Conservation (phyloP, 1,140 invertebrate genomes). For the Dreissena rostriformis region DNA sequence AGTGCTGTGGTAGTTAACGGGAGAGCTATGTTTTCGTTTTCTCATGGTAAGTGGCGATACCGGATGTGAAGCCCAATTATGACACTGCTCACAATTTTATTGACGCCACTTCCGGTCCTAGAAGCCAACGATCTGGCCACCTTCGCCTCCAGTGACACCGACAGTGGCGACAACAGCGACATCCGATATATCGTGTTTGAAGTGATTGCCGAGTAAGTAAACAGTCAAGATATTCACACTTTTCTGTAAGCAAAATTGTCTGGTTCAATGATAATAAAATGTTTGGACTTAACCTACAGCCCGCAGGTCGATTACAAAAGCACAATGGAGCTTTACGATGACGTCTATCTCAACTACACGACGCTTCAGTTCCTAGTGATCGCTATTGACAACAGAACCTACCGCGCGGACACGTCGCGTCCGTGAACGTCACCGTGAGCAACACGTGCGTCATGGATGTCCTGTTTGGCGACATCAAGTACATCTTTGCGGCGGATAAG, state of each 20-base stretch:
- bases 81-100: slow-evolving; percentile 25
- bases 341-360: slow-evolving; percentile 60
- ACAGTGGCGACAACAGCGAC: slow-evolving; percentile 61
- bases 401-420: slow-evolving; percentile 52
- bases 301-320: slow-evolving; percentile 58
- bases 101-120: slow-evolving; percentile 62
- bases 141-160: slow-evolving; percentile 58
- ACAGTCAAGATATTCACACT: background rate
- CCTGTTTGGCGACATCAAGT: slow-evolving; percentile 57
- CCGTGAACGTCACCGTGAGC: slow-evolving; percentile 56
- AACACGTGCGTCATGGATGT: slow-evolving; percentile 66
- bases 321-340: slow-evolving; percentile 53
- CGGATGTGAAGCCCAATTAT: slow-evolving; percentile 65
- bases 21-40: no score
- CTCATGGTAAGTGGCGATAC: slow-evolving; percentile 54
- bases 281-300: slow-evolving; percentile 26
- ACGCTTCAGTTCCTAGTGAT: slow-evolving; percentile 59
- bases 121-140: slow-evolving; percentile 35
- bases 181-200: slow-evolving; percentile 52
- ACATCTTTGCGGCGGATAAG: slow-evolving; percentile 57
- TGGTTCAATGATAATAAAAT: no score
- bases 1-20: no score
- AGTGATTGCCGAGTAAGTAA: slow-evolving; percentile 59
- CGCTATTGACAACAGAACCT: slow-evolving; percentile 62
- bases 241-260: no score